Evolutionary conservation across 2,113 vertebrate genomes (phyloP), one percentile per base, ranked within the genome.

Genomic region (Heloderma charlesbogerti): DNA sequence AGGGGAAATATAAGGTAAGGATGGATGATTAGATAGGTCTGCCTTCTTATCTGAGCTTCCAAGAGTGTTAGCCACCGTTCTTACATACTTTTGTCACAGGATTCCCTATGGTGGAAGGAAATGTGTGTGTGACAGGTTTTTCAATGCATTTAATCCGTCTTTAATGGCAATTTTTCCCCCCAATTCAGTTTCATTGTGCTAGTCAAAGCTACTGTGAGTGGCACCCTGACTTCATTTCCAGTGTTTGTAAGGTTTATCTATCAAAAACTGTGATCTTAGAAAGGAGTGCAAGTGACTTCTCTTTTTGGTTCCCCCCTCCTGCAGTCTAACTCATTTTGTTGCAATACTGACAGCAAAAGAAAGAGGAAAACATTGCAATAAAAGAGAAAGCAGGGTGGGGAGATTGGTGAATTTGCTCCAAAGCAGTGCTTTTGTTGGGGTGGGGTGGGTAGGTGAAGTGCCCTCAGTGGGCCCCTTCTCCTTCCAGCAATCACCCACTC

Each of bases 31-130:
- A 60, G 57, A 40, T 84, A 20, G 37, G 40, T 10, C 29, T 87
- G 37, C 89, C 93, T 37, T 13, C 67, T 80, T 87, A 88, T 84
- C 69, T 90, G 87, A 90, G 94, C 88, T 89, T 0, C 67, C 86
- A 83, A 80, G 91, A 92, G 91, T 82, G 13, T 22, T 27, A 34
- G 82, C 48, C 91, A 60, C n/a, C 77, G 0, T 71, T 8, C 29
- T 92, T 92, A 37, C 45, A 89, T 92, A 66, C n/a, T 16, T 87
- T 85, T 60, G 2, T 75, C 69, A 88, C 1, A 93, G 84, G 22
- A 0, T 0, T 88, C 15, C 45, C 78, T 91, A 88, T 88, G 16
- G 79, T 88, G 37, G 72, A 90, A 88, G 66, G 51, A 84, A 88
- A 18, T 71, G 69, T 89, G 90, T 25, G 83, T 82, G 18, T 81